Evolutionary conservation across 2,113 vertebrate species (phyloP).

Genomic region (Ochotona curzoniae): DNA sequence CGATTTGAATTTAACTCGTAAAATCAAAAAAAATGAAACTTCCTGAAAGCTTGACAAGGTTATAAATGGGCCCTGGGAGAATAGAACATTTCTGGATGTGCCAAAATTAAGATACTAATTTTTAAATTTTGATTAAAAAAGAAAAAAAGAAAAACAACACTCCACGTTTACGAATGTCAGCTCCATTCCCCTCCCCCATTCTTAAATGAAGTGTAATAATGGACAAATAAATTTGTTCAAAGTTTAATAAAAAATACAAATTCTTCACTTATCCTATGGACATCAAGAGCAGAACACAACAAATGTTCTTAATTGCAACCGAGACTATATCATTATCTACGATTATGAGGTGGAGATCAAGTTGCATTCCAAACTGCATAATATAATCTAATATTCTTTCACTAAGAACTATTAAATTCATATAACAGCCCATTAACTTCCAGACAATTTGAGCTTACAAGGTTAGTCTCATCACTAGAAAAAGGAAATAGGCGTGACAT

Average conservation of each 20-base stretch:
- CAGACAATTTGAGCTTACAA: constrained; percentile 79
- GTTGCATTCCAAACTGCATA: constrained; percentile 81
- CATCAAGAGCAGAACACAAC: constrained; percentile 51
- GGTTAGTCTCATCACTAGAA: constrained; percentile 77
- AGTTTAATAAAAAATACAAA: constrained; percentile 60
- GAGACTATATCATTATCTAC: constrained; percentile 77
- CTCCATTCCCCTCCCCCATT: background rate
- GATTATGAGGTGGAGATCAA: constrained; percentile 71
- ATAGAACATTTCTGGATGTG: constrained; percentile 68
- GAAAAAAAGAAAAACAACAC: background rate
- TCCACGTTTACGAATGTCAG: background rate
- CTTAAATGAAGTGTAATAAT: background rate
- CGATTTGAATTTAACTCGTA: constrained; percentile 83
- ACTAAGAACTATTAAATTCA: constrained; percentile 78
- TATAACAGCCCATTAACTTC: constrained; percentile 85
- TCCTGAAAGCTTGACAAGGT: constrained; percentile 71
- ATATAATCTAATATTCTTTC: constrained; percentile 85
- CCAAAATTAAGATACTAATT: constrained; percentile 78
- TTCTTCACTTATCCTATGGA: constrained; percentile 51
- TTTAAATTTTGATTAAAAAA: constrained; percentile 73
- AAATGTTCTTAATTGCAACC: constrained; percentile 79
- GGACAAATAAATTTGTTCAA: constrained; percentile 66
- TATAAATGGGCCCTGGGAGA: constrained; percentile 61
- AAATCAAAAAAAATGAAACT: constrained; percentile 81
- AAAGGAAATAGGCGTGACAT: constrained; percentile 66